These are phyloP conservation scores for Nematostella vectensis DNA, from an alignment of 92 coral and sea anemone species.

Conservation along the genomic window DNA sequence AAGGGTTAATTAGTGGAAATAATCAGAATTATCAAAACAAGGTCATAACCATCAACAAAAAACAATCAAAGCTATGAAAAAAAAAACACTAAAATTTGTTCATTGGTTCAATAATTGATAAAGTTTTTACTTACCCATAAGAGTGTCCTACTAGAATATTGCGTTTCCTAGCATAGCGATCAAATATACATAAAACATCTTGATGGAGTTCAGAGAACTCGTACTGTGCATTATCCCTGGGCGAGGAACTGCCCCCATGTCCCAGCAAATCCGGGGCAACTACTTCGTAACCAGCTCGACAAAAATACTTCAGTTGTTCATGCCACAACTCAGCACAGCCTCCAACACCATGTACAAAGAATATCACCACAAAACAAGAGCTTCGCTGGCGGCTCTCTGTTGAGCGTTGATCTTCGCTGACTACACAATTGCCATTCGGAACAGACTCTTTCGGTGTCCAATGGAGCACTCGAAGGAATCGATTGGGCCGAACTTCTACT, in stretches of 20 bases:
- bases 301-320: conserved; percentile 77
- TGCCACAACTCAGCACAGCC: conserved; percentile 92
- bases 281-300: conserved; percentile 76
- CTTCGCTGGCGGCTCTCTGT: conserved; percentile 16
- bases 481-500: conserved; percentile 65
- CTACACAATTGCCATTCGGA: conserved; percentile 13
- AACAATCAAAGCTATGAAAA: too few species aligned
- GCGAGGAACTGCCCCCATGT: conserved; percentile 88
- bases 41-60: too few species aligned
- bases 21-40: too few species aligned
- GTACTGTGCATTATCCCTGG: conserved; percentile 53
- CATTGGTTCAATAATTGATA: too few species aligned
- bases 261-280: conserved; percentile 92
- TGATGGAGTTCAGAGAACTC: conserved; percentile 65
- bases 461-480: conserved; percentile 62
- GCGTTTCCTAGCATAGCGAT: conserved; percentile 77
- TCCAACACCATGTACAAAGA: conserved; percentile 95
- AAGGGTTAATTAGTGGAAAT: too few species aligned
- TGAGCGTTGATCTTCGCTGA: conserved; percentile 4
- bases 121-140: conserved; percentile 67
- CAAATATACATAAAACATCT: conserved; percentile 78
- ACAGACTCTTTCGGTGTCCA: conserved; percentile 35
- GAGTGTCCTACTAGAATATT: conserved; percentile 95
- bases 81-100: too few species aligned
- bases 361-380: conserved; percentile 57